A percentile compares a stretch with the other conserved stretches of the same genome.
These are phyloP conservation scores for Eclectus roratus DNA, from an alignment of 2,113 vertebrate genomes.

Conservation along the genomic window DNA sequence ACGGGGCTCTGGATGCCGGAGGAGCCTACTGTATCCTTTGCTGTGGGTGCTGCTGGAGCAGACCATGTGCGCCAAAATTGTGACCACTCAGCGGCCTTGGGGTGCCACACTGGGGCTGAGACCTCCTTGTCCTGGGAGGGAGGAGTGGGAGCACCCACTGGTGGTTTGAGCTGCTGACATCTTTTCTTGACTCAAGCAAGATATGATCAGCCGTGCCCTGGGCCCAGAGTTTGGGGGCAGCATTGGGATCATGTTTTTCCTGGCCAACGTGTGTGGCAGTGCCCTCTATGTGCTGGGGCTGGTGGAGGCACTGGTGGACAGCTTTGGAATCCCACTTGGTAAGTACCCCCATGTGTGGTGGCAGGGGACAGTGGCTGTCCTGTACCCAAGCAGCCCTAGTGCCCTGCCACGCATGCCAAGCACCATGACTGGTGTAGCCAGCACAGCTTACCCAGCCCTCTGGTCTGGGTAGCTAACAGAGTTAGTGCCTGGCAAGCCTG, in stretches of 20 bases:
- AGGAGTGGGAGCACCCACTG: background rate
- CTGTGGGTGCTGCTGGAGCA: background rate
- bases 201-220: constrained; percentile 92
- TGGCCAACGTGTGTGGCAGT: constrained; percentile 88
- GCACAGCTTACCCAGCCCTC: background rate
- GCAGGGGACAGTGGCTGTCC: background rate
- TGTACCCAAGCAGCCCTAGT: background rate
- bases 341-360: accelerated
- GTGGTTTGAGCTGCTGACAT: background rate
- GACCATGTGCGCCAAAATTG: background rate
- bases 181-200: constrained; percentile 70
- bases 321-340: constrained; percentile 82
- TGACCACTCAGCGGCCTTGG: background rate
- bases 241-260: constrained; percentile 92
- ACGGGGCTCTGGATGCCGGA: constrained; percentile 88
- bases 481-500: background rate
- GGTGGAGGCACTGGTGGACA: constrained; percentile 85
- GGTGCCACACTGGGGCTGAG: background rate
- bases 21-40: constrained; percentile 92
- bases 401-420: background rate
- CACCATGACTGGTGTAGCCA: accelerated
- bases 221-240: constrained; percentile 92
- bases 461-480: background rate
- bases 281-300: constrained; percentile 87
- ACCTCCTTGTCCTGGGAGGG: background rate